Conservation (phyloP, 2,797 vertebrate genomes). For the Hyperoplus lanceolatus region DNA sequence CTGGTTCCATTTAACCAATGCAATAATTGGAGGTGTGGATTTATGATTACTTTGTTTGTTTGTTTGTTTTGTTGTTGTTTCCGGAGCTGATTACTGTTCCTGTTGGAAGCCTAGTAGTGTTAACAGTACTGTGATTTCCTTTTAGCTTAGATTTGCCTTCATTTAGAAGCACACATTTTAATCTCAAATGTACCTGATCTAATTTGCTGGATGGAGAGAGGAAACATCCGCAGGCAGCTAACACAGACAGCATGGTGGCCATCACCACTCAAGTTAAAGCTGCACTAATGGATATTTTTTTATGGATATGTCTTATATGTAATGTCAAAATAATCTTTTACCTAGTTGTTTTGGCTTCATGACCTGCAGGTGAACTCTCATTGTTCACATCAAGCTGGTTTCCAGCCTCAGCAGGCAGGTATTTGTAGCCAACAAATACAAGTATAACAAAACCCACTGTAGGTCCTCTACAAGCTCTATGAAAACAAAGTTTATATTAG, state of each 20-base stretch:
- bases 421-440: not conserved
- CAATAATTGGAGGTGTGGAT: not conserved
- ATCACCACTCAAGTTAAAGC: not conserved
- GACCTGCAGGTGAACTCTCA: not conserved
- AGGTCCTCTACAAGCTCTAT: not conserved
- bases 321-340: not conserved
- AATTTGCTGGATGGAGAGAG: not conserved
- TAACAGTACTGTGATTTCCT: not conserved
- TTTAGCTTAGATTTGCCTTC: not conserved
- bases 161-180: not conserved
- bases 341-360: not conserved
- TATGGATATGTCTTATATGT: too few species aligned
- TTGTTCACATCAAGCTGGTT: not conserved
- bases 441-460: not conserved
- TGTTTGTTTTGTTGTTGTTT: constrained; percentile 3
- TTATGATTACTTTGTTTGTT: not conserved
- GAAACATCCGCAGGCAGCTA: not conserved
- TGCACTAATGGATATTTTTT: not conserved
- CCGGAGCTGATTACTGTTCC: not conserved
- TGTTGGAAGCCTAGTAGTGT: not conserved
- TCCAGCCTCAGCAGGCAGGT: too few species aligned
- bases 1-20: constrained; percentile 11
- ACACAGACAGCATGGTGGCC: not conserved
- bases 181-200: not conserved
- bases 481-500: not conserved